These are phyloP conservation scores for Charaxes varanes DNA, from an alignment of 1,140 invertebrate species.

Conservation along the genomic window DNA sequence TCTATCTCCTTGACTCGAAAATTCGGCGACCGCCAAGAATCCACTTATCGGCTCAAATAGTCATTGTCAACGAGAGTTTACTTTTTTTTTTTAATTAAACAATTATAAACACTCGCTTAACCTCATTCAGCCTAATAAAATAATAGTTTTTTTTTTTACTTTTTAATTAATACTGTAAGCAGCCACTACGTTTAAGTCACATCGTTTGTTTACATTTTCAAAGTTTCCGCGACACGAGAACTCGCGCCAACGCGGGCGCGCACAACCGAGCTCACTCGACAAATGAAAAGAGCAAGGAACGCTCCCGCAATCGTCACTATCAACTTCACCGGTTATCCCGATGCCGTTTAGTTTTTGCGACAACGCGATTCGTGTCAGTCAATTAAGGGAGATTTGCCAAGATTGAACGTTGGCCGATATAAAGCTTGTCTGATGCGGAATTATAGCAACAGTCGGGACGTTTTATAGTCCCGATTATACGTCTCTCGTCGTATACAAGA, in stretches of 20 bases:
- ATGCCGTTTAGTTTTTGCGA: slow-evolving; percentile 23
- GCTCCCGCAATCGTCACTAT: slow-evolving; percentile 20
- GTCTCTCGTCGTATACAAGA: too few relatives aligned
- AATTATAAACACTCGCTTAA: too few relatives aligned
- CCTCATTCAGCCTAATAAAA: too few relatives aligned
- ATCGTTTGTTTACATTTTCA: slow-evolving; percentile 13
- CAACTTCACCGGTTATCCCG: slow-evolving; percentile 26
- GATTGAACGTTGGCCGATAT: slow-evolving; percentile 22
- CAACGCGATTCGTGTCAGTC: slow-evolving; percentile 22
- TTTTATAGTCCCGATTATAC: too few relatives aligned
- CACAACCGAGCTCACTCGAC: slow-evolving; percentile 27
- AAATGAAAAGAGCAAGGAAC: slow-evolving; percentile 33
- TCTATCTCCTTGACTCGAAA: slow-evolving; percentile 32
- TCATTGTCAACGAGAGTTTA: slow-evolving; percentile 25
- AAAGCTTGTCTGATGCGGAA: slow-evolving; percentile 5
- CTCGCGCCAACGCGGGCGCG: slow-evolving; percentile 21
- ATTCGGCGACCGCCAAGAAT: slow-evolving; percentile 27
- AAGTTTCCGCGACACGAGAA: slow-evolving; percentile 16
- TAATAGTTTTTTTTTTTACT: not conserved
- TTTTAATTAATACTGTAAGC: slow-evolving; percentile 7
- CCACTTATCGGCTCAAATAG: slow-evolving; percentile 26
- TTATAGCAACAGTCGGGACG: not conserved
- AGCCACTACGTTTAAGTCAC: too few relatives aligned
- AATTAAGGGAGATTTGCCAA: slow-evolving; percentile 32
- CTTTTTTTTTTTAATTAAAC: slow-evolving; percentile 14